Percentiles rank a stretch among this genome's conserved stretches.
Conservation (phyloP, 2,888 invertebrate genomes). For the Folsomia manolachei region DNA sequence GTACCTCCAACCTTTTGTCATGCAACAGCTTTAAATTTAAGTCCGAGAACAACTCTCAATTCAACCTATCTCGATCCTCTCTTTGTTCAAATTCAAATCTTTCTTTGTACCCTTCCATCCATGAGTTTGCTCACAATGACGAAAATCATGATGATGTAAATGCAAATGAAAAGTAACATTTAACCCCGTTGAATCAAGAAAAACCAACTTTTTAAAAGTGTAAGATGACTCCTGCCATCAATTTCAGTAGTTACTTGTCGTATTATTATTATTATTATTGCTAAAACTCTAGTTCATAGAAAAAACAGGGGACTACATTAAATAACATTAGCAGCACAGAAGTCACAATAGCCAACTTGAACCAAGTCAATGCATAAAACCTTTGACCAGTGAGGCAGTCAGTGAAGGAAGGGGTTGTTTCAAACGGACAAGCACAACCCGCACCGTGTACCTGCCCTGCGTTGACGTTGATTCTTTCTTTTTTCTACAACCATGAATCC, state of each 20-base stretch:
- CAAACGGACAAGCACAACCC: neutral
- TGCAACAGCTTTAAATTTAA: constrained; percentile 27
- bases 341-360: neutral
- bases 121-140: neutral
- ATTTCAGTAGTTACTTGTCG: neutral
- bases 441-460: no score
- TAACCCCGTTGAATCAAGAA: neutral
- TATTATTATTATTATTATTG: neutral
- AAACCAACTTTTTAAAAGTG: neutral
- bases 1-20: constrained; percentile 47
- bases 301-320: neutral
- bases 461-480: no score
- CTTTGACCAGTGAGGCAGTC: neutral
- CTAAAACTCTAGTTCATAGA: neutral
- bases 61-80: neutral
- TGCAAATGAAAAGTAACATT: neutral
- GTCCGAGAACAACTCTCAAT: neutral
- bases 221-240: neutral
- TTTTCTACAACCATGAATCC: no score
- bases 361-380: neutral
- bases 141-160: neutral
- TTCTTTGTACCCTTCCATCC: neutral
- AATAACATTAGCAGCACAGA: neutral
- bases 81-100: neutral
- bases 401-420: neutral